Conservation (phyloP, 2,113 vertebrate genomes). For the Procapra przewalskii region DNA sequence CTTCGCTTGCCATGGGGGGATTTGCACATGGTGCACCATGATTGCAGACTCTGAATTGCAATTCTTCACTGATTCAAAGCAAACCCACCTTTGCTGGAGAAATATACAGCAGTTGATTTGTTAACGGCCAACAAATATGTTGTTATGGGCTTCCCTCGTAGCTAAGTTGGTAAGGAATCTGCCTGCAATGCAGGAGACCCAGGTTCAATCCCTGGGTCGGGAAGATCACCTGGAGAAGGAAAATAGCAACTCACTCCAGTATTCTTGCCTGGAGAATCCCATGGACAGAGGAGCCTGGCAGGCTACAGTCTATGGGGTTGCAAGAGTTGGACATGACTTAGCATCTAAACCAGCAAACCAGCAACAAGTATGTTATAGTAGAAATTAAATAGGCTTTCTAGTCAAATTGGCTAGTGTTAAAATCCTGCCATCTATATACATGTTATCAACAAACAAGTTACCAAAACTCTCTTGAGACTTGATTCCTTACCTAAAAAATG, state of each 20-base stretch:
- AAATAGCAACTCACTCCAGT: neutral
- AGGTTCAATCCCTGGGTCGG: rapidly evolving
- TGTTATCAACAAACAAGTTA: neutral
- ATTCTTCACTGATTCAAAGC: neutral
- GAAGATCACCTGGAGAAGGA: neutral
- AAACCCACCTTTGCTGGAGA: neutral
- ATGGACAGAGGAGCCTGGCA: neutral
- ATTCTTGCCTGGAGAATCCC: neutral
- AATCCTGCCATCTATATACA: neutral
- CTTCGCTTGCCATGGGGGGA: neutral
- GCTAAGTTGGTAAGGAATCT: neutral
- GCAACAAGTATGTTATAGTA: neutral
- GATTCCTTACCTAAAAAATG: neutral
- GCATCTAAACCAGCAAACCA: neutral
- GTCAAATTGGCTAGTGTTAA: neutral
- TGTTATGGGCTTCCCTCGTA: neutral
- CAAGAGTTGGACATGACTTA: neutral
- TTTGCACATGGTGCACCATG: neutral
- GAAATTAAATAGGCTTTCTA: neutral
- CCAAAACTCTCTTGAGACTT: neutral
- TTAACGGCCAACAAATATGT: neutral
- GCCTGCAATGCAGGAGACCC: neutral
- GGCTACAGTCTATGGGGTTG: neutral
- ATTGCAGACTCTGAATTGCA: neutral
- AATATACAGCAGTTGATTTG: neutral